Base-by-base conservation (phyloP, 2,888 invertebrate genomes). In the Thumatha senex region DNA sequence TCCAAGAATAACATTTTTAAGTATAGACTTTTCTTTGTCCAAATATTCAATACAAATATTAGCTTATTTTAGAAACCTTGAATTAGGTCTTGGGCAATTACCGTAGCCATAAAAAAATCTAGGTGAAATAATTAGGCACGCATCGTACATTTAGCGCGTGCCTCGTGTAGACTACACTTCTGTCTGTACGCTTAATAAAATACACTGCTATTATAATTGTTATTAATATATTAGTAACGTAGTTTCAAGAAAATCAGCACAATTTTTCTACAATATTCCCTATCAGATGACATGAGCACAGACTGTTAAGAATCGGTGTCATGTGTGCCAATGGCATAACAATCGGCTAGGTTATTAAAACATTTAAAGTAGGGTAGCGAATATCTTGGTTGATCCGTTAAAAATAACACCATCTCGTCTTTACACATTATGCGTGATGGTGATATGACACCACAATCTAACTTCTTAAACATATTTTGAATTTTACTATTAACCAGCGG, bases 111-210 rank as follows among this genome's bases (percentile, higher is more conserved):
- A 45, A 56, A 49, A 58, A 66, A 66, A 67, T 59, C 54, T 64
- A 60, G 61, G 72, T 65, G 63, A 56, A 64, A 69, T 54, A 56
- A 66, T 67, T 65, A 63, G 56, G 49, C 62, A 61, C 47, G 49
- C 58, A 35, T 48, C 29, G 45, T 51, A 42, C 48, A 42, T 45
- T 40, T 70, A 64, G 75, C 75, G 75, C 74, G 73, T 11, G 34
- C 57, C 54, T 74, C 65, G 75, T 78, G 76, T 43, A 50, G 51
- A n/a, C n/a, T n/a, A n/a, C n/a, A n/a, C n/a, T n/a, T 60, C 61
- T 65, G 70, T 68, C 18, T 24, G 74, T 61, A 70, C 63, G 53
- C 63, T 73, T 72, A 71, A 56, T 74, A 73, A 71, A 68, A 71
- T 60, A 46, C 60, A 60, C 59, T 68, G 72, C 66, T 63, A 63